phyloP scores from a whole-genome alignment of 2,113 vertebrate species.

The Agapornis roseicollis region DNA sequence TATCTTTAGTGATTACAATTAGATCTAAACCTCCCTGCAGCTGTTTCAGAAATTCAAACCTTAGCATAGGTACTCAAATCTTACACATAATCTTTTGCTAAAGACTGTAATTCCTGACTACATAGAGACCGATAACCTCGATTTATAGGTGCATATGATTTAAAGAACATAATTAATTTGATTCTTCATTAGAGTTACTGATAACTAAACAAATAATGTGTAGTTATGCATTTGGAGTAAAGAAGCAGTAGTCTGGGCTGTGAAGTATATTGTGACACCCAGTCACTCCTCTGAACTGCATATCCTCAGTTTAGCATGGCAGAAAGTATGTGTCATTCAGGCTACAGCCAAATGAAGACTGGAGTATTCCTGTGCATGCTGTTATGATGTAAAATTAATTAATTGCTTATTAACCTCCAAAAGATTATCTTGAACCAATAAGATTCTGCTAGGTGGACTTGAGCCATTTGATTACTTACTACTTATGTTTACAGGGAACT shows the following conservation, averaged over 20 bases:
- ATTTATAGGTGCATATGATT: neutral
- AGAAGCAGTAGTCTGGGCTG: neutral
- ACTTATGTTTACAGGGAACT: neutral
- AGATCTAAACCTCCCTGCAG: neutral
- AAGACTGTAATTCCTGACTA: neutral
- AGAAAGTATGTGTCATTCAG: neutral
- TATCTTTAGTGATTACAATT: neutral
- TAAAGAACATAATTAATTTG: neutral
- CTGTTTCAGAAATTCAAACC: neutral
- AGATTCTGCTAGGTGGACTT: neutral
- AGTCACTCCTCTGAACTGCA: neutral
- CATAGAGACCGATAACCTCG: neutral
- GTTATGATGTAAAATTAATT: constrained; percentile 12
- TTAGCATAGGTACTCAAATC: neutral
- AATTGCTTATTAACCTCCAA: constrained; percentile 9
- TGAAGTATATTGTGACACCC: neutral
- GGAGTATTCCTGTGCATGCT: neutral
- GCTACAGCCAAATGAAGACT: neutral
- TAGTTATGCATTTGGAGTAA: neutral
- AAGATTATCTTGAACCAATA: neutral
- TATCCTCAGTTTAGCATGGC: neutral
- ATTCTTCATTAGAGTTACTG: neutral
- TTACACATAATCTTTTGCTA: neutral
- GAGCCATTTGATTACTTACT: neutral
- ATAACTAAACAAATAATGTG: neutral